These are phyloP conservation scores for Junonia oenone DNA, from an alignment of 2,888 invertebrate genomes.

Conservation along the genomic window DNA sequence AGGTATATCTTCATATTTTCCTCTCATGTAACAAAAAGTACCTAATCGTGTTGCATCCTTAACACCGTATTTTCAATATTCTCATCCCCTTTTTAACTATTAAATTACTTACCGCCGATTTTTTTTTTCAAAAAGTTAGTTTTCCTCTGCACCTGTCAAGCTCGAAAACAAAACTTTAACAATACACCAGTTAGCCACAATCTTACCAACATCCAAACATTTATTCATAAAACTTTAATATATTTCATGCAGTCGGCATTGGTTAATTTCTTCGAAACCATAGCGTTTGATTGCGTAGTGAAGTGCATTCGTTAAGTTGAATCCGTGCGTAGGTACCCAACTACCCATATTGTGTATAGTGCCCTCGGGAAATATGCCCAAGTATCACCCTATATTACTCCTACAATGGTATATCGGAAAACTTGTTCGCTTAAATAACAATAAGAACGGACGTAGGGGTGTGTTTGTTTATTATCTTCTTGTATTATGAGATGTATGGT, in stretches of 20 bases:
- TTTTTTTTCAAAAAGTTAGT: too few relatives aligned
- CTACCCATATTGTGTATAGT: constrained; percentile 41
- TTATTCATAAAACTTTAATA: background rate
- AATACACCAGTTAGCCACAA: too few relatives aligned
- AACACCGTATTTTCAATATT: too few relatives aligned
- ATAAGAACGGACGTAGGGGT: background rate
- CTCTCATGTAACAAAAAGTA: too few relatives aligned
- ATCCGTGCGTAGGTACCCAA: constrained; percentile 25
- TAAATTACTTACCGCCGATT: too few relatives aligned
- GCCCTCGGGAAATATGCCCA: constrained; percentile 52
- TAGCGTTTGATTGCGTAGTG: constrained; percentile 19
- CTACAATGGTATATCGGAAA: constrained; percentile 11
- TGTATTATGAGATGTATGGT: background rate
- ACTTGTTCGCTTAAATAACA: constrained; percentile 10
- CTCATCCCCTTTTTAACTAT: too few relatives aligned
- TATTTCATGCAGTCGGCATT: background rate
- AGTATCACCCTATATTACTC: constrained; percentile 25
- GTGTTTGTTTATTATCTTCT: background rate
- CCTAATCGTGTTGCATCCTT: too few relatives aligned
- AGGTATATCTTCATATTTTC: too few relatives aligned
- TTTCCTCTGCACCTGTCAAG: too few relatives aligned
- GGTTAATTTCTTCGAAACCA: constrained; percentile 12
- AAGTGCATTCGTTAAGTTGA: constrained; percentile 33
- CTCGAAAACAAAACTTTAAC: too few relatives aligned
- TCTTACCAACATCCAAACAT: too few relatives aligned